Conservation (phyloP, 2,113 vertebrate genomes). For the Engystomops pustulosus region DNA sequence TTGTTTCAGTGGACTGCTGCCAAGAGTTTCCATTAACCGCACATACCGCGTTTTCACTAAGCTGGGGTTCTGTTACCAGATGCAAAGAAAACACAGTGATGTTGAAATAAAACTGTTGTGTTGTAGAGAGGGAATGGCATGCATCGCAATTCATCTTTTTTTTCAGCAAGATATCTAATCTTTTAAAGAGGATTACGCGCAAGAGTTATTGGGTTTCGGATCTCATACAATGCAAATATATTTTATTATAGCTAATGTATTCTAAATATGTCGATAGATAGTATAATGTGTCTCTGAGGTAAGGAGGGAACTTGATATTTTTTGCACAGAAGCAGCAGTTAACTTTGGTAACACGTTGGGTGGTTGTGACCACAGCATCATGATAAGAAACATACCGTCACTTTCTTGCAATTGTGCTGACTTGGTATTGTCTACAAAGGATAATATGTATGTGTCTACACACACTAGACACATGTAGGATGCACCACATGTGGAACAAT, state of each 20-base stretch:
- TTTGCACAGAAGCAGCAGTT: background rate
- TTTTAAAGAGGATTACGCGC: slow-evolving; percentile 69
- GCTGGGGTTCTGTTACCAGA: slow-evolving; percentile 71
- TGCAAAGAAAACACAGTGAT: slow-evolving; percentile 56
- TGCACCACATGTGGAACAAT: too few species aligned
- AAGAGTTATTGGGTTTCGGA: slow-evolving; percentile 64
- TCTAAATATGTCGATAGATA: slow-evolving; percentile 57
- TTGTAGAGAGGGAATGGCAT: slow-evolving; percentile 44
- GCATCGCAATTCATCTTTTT: slow-evolving; percentile 56
- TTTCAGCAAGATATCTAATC: slow-evolving; percentile 62
- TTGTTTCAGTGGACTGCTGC: slow-evolving; percentile 70
- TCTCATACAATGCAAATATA: slow-evolving; percentile 65
- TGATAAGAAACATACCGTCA: too few species aligned
- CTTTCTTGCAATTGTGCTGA: background rate
- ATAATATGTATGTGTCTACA: background rate
- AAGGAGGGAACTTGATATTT: slow-evolving; percentile 22
- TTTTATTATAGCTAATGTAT: slow-evolving; percentile 57
- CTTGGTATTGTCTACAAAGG: background rate
- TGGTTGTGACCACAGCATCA: background rate
- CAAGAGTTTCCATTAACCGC: slow-evolving; percentile 73
- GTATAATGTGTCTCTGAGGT: slow-evolving; percentile 34
- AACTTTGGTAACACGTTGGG: background rate
- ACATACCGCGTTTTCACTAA: slow-evolving; percentile 74
- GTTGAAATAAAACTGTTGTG: slow-evolving; percentile 45
- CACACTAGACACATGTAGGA: too few species aligned